These are phyloP conservation scores for Lathamus discolor DNA, from an alignment of 2,113 vertebrate species.

Conservation along the genomic window DNA sequence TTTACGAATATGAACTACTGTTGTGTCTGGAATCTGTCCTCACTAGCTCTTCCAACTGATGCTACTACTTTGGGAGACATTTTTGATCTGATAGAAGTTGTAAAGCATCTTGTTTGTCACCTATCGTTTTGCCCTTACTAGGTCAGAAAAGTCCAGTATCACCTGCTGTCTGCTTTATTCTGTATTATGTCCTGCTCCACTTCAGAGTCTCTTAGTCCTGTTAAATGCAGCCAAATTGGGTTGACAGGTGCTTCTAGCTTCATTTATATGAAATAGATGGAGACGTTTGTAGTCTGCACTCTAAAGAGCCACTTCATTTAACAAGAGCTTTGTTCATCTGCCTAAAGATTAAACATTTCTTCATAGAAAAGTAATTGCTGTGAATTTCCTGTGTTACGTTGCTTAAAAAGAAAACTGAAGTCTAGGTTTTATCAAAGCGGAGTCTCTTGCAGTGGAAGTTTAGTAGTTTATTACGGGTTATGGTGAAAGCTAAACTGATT, in stretches of 20 bases:
- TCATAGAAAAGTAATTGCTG: not conserved
- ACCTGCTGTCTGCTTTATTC: not conserved
- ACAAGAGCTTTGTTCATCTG: not conserved
- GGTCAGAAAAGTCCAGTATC: not conserved
- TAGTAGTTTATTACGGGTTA: not conserved
- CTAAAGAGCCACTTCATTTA: not conserved
- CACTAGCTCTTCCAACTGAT: not conserved
- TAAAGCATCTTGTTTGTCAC: not conserved
- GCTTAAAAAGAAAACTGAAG: not conserved
- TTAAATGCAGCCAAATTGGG: not conserved
- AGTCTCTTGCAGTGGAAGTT: not conserved
- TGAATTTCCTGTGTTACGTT: not conserved
- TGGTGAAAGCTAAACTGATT: not conserved
- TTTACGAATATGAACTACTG: not conserved
- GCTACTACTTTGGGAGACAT: not conserved
- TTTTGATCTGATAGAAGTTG: not conserved
- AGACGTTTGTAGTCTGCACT: not conserved
- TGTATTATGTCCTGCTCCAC: not conserved
- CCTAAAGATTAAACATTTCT: not conserved
- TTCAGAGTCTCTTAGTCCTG: not conserved
- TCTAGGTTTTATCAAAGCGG: not conserved
- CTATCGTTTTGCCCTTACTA: not conserved
- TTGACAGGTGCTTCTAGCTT: not conserved
- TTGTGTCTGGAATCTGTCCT: not conserved
- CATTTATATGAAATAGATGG: not conserved